Conservation (phyloP, 2,113 vertebrate species). For the Laticauda laticaudata region DNA sequence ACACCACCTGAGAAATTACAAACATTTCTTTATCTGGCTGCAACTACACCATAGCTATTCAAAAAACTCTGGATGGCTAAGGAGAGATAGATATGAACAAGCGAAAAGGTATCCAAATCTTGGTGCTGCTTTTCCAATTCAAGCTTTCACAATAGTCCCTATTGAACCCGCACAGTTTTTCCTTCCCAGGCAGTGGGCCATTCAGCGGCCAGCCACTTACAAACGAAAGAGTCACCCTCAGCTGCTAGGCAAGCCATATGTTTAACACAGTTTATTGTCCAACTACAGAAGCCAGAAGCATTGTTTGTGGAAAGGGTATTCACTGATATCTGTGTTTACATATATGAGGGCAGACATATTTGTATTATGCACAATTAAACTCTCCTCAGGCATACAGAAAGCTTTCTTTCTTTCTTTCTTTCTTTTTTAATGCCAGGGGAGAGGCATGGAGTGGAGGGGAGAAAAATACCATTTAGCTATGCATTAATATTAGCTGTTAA, state of each 20-base stretch:
- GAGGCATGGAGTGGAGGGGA: neutral
- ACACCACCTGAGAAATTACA: neutral
- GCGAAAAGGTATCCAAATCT: neutral
- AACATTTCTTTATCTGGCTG: slow-evolving; percentile 3
- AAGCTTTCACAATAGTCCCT: neutral
- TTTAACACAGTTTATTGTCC: slow-evolving; percentile 21
- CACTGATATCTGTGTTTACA: slow-evolving; percentile 56
- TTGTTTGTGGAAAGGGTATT: slow-evolving; percentile 42
- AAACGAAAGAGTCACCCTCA: slow-evolving; percentile 10
- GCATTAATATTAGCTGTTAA: neutral
- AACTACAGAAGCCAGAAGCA: slow-evolving; percentile 37
- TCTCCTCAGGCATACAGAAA: slow-evolving; percentile 7
- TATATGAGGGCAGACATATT: slow-evolving; percentile 41
- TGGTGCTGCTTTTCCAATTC: neutral
- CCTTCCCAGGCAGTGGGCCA: neutral
- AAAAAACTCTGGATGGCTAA: neutral
- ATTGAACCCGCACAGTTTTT: neutral
- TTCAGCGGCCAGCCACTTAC: neutral
- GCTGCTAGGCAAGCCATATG: slow-evolving; percentile 32
- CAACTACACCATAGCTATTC: neutral
- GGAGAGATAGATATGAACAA: neutral
- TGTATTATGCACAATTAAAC: slow-evolving; percentile 55
- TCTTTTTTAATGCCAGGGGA: neutral
- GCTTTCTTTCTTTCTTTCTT: slow-evolving; percentile 3
- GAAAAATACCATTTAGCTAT: rapidly evolving